Conservation (phyloP, 2,797 vertebrate genomes). For the Coreius guichenoti region DNA sequence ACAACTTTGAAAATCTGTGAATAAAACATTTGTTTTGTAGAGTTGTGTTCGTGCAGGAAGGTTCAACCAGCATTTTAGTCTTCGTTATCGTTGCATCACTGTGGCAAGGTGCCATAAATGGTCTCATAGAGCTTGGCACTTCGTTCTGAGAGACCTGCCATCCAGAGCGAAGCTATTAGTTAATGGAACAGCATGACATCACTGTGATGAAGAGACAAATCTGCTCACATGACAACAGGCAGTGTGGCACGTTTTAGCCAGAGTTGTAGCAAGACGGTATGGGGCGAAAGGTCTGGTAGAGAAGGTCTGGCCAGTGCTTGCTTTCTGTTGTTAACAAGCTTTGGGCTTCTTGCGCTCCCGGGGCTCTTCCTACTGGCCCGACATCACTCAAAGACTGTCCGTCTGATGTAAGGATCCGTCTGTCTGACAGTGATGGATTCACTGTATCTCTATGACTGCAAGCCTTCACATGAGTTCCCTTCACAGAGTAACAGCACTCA, state of each 20-base stretch:
- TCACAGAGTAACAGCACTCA: slow-evolving; percentile 61
- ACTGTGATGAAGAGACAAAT: slow-evolving; percentile 41
- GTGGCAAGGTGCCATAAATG: slow-evolving; percentile 54
- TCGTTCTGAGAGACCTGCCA: slow-evolving; percentile 39
- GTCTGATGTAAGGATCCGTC: slow-evolving; percentile 56
- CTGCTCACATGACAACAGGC: slow-evolving; percentile 32
- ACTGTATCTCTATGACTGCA: slow-evolving; percentile 55
- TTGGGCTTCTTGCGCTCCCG: slow-evolving; percentile 26
- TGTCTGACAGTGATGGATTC: slow-evolving; percentile 65
- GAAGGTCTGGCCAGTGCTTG: slow-evolving; percentile 31
- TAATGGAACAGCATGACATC: slow-evolving; percentile 61
- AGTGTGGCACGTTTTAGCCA: slow-evolving; percentile 5
- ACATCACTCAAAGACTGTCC: slow-evolving; percentile 53
- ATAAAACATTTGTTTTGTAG: slow-evolving; percentile 16
- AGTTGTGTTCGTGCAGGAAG: neutral
- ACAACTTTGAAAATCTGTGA: slow-evolving; percentile 20
- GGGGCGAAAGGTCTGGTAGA: neutral
- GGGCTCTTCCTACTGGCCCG: slow-evolving; percentile 50
- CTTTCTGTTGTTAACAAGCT: slow-evolving; percentile 46
- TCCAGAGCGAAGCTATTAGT: slow-evolving; percentile 59
- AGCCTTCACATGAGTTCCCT: slow-evolving; percentile 56
- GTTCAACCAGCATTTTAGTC: neutral
- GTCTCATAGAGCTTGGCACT: slow-evolving; percentile 46
- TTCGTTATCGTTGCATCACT: slow-evolving; percentile 22
- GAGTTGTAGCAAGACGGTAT: neutral